Base-by-base conservation (phyloP, 2,888 invertebrate genomes). In the Tachina grossa region DNA sequence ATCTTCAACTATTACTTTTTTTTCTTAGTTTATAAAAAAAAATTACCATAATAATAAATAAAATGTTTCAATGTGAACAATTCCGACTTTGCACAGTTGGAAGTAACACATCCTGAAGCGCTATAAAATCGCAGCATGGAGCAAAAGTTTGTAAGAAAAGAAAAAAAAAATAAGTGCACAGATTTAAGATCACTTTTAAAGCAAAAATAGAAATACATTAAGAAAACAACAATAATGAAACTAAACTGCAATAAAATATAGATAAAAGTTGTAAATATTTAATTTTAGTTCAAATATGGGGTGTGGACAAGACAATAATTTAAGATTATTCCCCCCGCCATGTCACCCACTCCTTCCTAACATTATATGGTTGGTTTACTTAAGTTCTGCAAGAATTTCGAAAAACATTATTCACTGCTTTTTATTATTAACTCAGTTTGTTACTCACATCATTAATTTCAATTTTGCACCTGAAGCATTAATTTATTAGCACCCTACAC, bases 391-490 rank as follows among this genome's bases (percentile, higher is more conserved):
- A 39, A 57, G 11, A 66, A 0, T 13, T 51, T 59, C 31, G 31
- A 31, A 31, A 31, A 31, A 0, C 5, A 31, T 31, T 31, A 81
- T 85, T 72, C 51, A 63, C 9, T n/a, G 39, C 16, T 61, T 16
- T 53, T 55, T 51, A 68, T 2, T 22, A 22, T 71, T 72, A 22
- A 43, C 13, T 71, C 45, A 63, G 19, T 75, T 75, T 69, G 74
- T 61, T 69, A 59, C 16, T 59, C 78, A 78, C 77, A 83, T 79
- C 87, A 87, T 88, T 87, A 86, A 85, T 86, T 87, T 79, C 75
- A 80, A 86, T 88, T 83, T 79, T 86, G 59, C 83, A 88, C 88
- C 87, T 88, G 84, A 84, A 72, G 72, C 83, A 16, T 80, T 87
- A 80, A 16, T 80, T 87, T 77, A 85, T 87, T 82, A 85, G 83